phyloP scores from a whole-genome alignment of 2,797 vertebrate species.

The Tiaroga cobitis region DNA sequence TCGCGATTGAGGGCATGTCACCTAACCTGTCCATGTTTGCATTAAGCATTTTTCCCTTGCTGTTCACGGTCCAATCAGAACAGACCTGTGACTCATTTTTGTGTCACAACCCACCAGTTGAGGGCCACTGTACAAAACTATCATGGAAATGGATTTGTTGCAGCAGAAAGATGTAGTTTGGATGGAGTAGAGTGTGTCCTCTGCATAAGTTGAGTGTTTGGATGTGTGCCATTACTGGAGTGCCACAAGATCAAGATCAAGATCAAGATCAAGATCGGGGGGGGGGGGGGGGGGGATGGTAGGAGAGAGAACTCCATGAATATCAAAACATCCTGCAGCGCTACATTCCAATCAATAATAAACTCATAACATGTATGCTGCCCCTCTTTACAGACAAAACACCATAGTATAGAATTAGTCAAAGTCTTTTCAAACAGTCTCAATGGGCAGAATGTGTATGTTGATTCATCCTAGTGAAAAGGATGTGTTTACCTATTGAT shows the following conservation, averaged over 20 bases:
- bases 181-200: slow-evolving; percentile 1
- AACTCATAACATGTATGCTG: slow-evolving; percentile 69
- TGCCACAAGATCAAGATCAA: slow-evolving; percentile 16
- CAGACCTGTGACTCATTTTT: not conserved
- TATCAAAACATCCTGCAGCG: slow-evolving; percentile 68
- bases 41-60: not conserved
- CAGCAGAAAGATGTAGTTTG: not conserved
- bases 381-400: slow-evolving; percentile 47
- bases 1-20: not conserved
- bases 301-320: slow-evolving; percentile 65
- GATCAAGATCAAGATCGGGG: no score
- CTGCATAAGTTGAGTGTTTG: not conserved
- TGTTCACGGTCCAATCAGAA: not conserved
- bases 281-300: no score
- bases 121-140: not conserved
- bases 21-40: not conserved
- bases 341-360: slow-evolving; percentile 61
- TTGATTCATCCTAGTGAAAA: not conserved
- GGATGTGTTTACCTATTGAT: not conserved
- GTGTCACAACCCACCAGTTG: slow-evolving; percentile 12
- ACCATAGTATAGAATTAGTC: not conserved
- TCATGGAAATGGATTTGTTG: slow-evolving; percentile 6
- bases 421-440: not conserved
- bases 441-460: not conserved
- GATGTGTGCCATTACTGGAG: not conserved